These are phyloP conservation scores for Cossypha niveicapilla DNA, from an alignment of 2,797 vertebrate species.

Conservation along the genomic window DNA sequence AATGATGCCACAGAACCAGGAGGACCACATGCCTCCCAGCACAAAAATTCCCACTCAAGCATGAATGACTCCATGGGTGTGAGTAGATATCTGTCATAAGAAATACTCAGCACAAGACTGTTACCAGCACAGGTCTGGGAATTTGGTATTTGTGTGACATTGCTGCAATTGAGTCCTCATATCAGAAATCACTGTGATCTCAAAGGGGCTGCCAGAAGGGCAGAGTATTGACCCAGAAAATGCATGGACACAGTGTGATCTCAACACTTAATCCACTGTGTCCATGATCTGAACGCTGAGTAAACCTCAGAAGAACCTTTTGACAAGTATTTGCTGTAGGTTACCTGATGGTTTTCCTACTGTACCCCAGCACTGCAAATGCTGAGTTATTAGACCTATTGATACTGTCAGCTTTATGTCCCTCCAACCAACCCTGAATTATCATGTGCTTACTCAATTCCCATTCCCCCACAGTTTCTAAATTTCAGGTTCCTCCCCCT, in stretches of 20 bases:
- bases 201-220: not conserved
- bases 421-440: not conserved
- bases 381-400: not conserved
- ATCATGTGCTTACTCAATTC: not conserved
- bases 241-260: rapidly evolving
- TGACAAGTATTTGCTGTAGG: not conserved
- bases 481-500: not conserved
- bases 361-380: not conserved
- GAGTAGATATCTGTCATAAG: not conserved
- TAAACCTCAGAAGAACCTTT: not conserved
- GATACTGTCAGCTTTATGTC: not conserved
- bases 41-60: not conserved
- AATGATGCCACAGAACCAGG: not conserved
- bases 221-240: not conserved
- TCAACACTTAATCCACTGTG: not conserved
- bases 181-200: not conserved
- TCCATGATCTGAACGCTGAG: rapidly evolving
- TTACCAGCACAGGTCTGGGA: not conserved
- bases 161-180: not conserved
- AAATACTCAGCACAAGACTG: not conserved
- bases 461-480: not conserved
- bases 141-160: rapidly evolving
- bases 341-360: not conserved
- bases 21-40: not conserved
- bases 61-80: not conserved